Evolutionary conservation across 2,113 vertebrate genomes (phyloP), one percentile per base, ranked within the genome.

Genomic region (Rhinopomastus cyanomelas): DNA sequence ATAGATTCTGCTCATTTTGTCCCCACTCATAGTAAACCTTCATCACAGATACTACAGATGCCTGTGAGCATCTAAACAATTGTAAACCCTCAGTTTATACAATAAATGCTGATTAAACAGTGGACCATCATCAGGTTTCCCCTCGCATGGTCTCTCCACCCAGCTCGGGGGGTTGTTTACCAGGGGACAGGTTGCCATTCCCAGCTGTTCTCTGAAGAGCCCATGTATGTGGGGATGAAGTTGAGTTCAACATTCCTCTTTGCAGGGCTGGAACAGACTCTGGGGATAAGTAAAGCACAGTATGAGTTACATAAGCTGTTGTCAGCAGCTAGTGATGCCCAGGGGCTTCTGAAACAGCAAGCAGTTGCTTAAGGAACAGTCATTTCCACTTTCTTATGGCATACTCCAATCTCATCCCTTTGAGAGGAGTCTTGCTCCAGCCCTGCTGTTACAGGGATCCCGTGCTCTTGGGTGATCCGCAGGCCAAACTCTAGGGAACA

Each of bases 31-130:
- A 72, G 67, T 29, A 78, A 87, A 59, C 48, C 51, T 81, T 66
- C 61, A n/a, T 14, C 52, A 64, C 13, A 73, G 39, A 29, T 49
- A 49, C 18, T 34, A 76, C 78, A 62, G 88, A 66, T 89, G 74
- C 69, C 83, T 85, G 46, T 39, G 36, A 77, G 60, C 64, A 85
- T 37, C 73, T 67, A 34, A 79, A 65, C 42, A 57, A 20, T 8
- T 92, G 61, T 57, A 81, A 92, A 81, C 29, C 52, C 52, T 60
- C 79, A 5, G 25, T 85, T 94, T 71, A 42, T 81, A 88, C 42
- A 93, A 86, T 81, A 89, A 91, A 88, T 0, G 18, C 15, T 49
- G 25, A 69, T 66, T 69, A 30, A 90, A 72, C 85, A 89, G 23
- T 25, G 51, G 78, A 55, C 30, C 16, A 3, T 72, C 5, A 23